Base-by-base conservation (phyloP, 2,888 invertebrate genomes). In the Cataglyphis albicans region DNA sequence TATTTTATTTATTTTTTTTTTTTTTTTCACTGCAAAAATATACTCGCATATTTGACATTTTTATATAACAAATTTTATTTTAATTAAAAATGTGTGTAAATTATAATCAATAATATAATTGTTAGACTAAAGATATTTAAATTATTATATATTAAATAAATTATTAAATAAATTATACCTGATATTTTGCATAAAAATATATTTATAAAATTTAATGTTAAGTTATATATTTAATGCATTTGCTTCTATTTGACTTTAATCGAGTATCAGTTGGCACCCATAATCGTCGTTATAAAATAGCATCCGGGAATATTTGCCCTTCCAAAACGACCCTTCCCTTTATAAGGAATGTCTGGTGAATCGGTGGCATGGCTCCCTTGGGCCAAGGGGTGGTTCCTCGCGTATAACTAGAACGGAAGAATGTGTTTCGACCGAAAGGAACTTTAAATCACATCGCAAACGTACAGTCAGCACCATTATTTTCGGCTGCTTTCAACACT, bases 391-490 rank as follows among this genome's bases (percentile, higher is more conserved):
- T 80, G 59, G 44, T 48, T 80, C 35, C 72, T 80, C 59, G 59
- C 44, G 59, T 80, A 61, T 67, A 57, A 80, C 72, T 61, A 70
- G 78, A 80, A 72, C 44, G 59, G 59, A 80, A 80, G 78, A 80
- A 80, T 61, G 78, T 59, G 78, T 80, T 80, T 80, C 48, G 72
- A 15, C 48, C 72, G 78, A 72, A 25, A 72, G 59, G 72, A 80
- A 80, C 78, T 80, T 70, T 80, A 80, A 80, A 80, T 80, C 78
- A 80, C 78, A 72, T 80, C 78, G 59, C 44, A 72, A 80, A 72
- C 72, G 72, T 80, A 72, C 59, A 80, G 78, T 80, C 78, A 72
- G 78, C 78, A 18, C 72, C 78, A 72, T 70, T 80, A 80, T 12
- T 78, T 35, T 44, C 32, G 59, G 21, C 44, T 59, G n/a, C 59